Conservation (phyloP, 2,888 invertebrate genomes). For the Nudaria mundana region DNA sequence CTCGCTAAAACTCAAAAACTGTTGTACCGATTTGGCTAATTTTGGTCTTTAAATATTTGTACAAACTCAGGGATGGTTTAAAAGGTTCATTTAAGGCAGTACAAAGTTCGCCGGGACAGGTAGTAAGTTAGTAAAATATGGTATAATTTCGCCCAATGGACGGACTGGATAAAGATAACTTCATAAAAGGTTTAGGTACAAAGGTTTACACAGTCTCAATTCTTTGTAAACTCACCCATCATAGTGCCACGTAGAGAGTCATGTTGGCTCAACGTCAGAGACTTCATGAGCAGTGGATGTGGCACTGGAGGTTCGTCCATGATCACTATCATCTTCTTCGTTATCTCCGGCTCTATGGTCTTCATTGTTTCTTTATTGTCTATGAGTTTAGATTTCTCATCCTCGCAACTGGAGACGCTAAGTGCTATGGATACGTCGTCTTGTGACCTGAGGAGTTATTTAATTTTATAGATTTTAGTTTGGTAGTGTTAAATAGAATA, state of each 20-base stretch:
- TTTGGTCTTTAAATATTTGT: too few relatives aligned
- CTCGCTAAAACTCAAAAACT: too few relatives aligned
- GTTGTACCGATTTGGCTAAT: too few relatives aligned
- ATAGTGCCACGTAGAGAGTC: conserved; percentile 66
- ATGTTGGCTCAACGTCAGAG: conserved; percentile 68
- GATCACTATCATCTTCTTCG: conserved; percentile 67
- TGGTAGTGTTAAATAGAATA: too few relatives aligned
- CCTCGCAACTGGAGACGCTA: conserved; percentile 76
- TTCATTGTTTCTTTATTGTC: conserved; percentile 50
- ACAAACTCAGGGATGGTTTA: too few relatives aligned
- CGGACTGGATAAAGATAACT: too few relatives aligned
- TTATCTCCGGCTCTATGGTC: conserved; percentile 47
- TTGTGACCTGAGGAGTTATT: conserved; percentile 56
- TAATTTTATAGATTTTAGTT: background rate
- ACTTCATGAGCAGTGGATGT: conserved; percentile 76
- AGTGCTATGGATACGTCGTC: conserved; percentile 75
- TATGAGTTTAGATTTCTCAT: conserved; percentile 69
- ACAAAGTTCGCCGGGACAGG: too few relatives aligned
- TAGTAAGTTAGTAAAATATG: too few relatives aligned
- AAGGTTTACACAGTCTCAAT: too few relatives aligned
- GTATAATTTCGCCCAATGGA: too few relatives aligned
- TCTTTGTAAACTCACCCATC: conserved; percentile 75
- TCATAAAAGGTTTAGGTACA: too few relatives aligned
- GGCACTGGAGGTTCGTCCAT: conserved; percentile 67
- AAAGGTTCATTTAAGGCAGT: too few relatives aligned